Base-by-base conservation (phyloP, 1,140 invertebrate genomes). In the Musca vetustissima region DNA sequence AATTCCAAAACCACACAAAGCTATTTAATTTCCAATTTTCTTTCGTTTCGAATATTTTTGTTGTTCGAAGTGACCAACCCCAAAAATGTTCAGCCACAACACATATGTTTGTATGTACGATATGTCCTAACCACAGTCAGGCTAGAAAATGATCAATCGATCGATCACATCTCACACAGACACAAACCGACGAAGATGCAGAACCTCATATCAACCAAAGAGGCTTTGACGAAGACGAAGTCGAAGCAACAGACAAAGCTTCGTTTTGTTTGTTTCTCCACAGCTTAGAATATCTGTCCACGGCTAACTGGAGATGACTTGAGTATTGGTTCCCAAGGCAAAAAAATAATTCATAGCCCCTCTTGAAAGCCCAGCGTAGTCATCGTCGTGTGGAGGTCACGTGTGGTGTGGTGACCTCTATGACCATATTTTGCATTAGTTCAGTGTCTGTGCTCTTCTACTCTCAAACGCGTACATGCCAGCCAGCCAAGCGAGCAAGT, bases 381-480 rank as follows among this genome's bases (percentile, higher is more conserved):
- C 21, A 49, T 61, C 47, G 43, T 55, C 52, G 53, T 47, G 67
- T 64, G 57, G 61, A 65, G 68, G 68, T 69, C 68, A 69, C 68
- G 68, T 69, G 68, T 69, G 68, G 61, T 66, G 64, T 69, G 28
- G 61, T 69, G 68, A 69, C 68, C 68, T 64, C 68, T 57, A 69
- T 69, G 68, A 69, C 68, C 68, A 69, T 69, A 69, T 69, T 69
- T 69, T 69, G 61, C 68, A 65, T 69, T 65, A 53, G 43, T 49
- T 65, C 64, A 49, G 57, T 61, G 36, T 43, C 13, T 61, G 9
- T 52, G 49, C 21, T 21, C 49, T 17, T 19, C 49, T 52, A 22
- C 36, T 43, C 36, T 43, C 49, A 52, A 19, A 52, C 49, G 4
- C n/a, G 24, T 59, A 32, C n/a, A 32, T 59, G 8, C 28, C 15